These are phyloP conservation scores for Epiperipatus broadwayi DNA, from an alignment of 2,888 invertebrate species.

Conservation along the genomic window DNA sequence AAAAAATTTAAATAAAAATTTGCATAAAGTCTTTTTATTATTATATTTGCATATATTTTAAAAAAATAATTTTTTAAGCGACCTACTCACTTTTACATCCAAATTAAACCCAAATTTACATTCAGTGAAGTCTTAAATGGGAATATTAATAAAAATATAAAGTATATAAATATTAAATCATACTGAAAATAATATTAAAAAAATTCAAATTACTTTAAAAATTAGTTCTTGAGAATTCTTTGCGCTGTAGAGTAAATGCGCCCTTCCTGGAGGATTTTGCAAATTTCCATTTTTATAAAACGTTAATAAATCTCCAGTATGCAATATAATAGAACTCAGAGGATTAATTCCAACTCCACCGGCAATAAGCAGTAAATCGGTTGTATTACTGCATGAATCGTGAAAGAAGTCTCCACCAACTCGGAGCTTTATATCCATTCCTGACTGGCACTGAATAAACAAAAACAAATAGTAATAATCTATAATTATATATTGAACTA, in stretches of 20 bases:
- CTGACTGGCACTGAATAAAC: slow-evolving; percentile 25
- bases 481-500: too few relatives aligned
- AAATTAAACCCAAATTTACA: too few relatives aligned
- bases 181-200: too few relatives aligned
- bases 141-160: too few relatives aligned
- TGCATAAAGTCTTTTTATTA: too few relatives aligned
- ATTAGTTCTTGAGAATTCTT: slow-evolving; percentile 26
- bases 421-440: slow-evolving; percentile 24
- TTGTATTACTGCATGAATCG: slow-evolving; percentile 19
- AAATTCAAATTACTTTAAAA: slow-evolving; percentile 29
- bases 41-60: too few relatives aligned
- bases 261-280: slow-evolving; percentile 16
- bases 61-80: too few relatives aligned
- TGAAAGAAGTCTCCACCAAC: slow-evolving; percentile 31
- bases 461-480: too few relatives aligned
- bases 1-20: too few relatives aligned
- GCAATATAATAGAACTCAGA: slow-evolving; percentile 27
- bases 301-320: slow-evolving; percentile 20
- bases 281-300: slow-evolving; percentile 9
- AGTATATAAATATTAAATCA: too few relatives aligned
- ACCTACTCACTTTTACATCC: too few relatives aligned
- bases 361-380: slow-evolving; percentile 28
- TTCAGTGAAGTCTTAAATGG: too few relatives aligned
- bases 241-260: slow-evolving; percentile 27
- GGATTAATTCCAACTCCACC: slow-evolving; percentile 35